phyloP scores from a whole-genome alignment of 2,797 vertebrate species.

The Sebastes itinus region DNA sequence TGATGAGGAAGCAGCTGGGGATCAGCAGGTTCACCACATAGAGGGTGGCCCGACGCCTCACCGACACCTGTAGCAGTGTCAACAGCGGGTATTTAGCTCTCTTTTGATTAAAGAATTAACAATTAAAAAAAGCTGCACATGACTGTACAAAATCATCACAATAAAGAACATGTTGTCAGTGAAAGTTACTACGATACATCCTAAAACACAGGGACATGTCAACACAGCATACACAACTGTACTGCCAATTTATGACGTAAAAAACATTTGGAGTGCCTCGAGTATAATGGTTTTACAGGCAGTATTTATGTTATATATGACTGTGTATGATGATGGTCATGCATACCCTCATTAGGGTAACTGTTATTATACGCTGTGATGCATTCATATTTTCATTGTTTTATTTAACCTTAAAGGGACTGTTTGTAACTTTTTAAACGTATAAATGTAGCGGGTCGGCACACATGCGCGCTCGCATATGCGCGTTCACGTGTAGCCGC shows the following conservation, averaged over 20 bases:
- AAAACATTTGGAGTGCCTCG: neutral
- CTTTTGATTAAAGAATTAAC: too few relatives aligned
- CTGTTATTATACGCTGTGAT: neutral
- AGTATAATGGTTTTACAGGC: neutral
- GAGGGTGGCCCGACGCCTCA: constrained; percentile 43
- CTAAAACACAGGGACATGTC: neutral
- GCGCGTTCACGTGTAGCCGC: too few relatives aligned
- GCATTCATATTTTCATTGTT: neutral
- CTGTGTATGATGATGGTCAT: neutral
- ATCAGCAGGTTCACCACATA: constrained; percentile 78
- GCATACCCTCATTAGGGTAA: neutral
- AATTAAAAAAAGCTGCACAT: neutral
- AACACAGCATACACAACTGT: neutral
- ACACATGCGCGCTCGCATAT: too few relatives aligned
- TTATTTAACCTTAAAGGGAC: neutral
- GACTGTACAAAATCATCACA: neutral
- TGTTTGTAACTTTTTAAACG: too few relatives aligned
- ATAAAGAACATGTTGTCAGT: neutral
- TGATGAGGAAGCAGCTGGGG: constrained; percentile 82
- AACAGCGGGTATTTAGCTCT: neutral
- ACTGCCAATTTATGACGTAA: neutral
- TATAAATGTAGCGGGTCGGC: too few relatives aligned
- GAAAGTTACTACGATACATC: neutral
- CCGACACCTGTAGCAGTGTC: constrained; percentile 27
- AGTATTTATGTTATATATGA: neutral